Evolutionary conservation across 2,797 vertebrate species (phyloP), one percentile per base, ranked within the genome.

Genomic region (Darevskia nairensis): DNA sequence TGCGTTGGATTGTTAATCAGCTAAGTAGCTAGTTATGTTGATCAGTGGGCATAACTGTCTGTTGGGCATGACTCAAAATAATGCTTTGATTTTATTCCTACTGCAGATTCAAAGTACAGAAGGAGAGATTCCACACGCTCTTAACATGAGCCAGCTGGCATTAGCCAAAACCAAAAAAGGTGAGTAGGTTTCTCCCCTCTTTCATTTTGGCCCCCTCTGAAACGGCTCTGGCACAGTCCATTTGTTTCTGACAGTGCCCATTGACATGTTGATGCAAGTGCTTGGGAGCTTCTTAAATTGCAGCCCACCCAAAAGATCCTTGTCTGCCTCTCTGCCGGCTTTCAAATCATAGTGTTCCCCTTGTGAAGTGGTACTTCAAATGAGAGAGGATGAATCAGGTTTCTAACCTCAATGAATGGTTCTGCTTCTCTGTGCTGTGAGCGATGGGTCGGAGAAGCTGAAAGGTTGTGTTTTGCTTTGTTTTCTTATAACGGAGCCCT

Each of bases 91-190:
- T 85, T 94, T 17, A 29, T 92, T 27, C 94, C 87, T 91, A 90
- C 1, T 92, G 93, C 89, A 99, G 98, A 98, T 99, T 93, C 98
- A 98, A 95, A 98, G 98, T 93, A 98, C 98, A 13, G 98, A 99
- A 84, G 98, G 98, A 80, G 98, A 99, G 89, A 92, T 96, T 29
- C 94, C 96, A 3, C 96, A 97, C 0, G 1, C 96, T 91, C 91
- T 96, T 87, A 75, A 96, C n/a, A 80, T 94, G 39, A 94, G 94
- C 82, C 97, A 97, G 80, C 88, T 97, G 75, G 89, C 95, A 29
- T 93, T 97, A 87, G 94, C 90, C 86, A 97, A 96, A 87, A 96
- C 96, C 77, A 97, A 96, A 90, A 96, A 95, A 96, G 97, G 97
- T 97, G 85, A 96, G 96, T 92, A 90, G 44, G 88, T 44, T 35